phyloP scores from a whole-genome alignment of 2,888 invertebrate species.

The Seladonia tumulorum region DNA sequence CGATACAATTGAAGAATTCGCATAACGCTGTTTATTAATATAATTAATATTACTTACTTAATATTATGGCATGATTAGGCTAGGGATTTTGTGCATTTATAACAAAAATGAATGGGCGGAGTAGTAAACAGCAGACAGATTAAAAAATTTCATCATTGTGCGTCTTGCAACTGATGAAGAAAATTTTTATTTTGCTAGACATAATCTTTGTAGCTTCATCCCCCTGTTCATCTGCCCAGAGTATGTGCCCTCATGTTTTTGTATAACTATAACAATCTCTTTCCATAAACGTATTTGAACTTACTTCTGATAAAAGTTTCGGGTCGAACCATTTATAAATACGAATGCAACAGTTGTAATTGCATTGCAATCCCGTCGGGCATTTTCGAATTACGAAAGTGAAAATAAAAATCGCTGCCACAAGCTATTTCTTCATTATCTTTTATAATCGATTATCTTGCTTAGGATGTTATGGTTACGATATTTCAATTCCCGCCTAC shows the following conservation, averaged over 20 bases:
- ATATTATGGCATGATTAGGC: too few relatives aligned
- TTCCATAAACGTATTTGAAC: not conserved
- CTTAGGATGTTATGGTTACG: slow-evolving; percentile 47
- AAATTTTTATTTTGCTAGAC: not conserved
- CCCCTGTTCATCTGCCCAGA: too few relatives aligned
- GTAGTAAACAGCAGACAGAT: not conserved
- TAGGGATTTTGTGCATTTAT: too few relatives aligned
- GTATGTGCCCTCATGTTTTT: not conserved
- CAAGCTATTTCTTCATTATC: slow-evolving; percentile 26
- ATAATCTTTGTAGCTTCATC: not conserved
- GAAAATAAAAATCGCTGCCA: not conserved
- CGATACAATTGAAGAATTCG: too few relatives aligned
- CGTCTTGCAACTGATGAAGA: too few relatives aligned
- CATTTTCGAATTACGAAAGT: not conserved
- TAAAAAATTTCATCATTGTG: too few relatives aligned
- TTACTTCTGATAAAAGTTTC: not conserved
- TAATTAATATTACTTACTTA: too few relatives aligned
- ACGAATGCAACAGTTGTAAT: not conserved
- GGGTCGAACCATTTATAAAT: not conserved
- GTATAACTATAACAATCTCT: not conserved
- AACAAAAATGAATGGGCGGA: too few relatives aligned
- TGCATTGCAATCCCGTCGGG: not conserved
- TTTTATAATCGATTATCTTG: slow-evolving; percentile 35
- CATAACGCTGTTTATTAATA: too few relatives aligned
- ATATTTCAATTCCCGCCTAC: slow-evolving; percentile 63